A percentile compares a stretch with the other conserved stretches of the same genome.
These are phyloP conservation scores for Macaria liturata DNA, from an alignment of 2,888 invertebrate genomes.

Conservation along the genomic window DNA sequence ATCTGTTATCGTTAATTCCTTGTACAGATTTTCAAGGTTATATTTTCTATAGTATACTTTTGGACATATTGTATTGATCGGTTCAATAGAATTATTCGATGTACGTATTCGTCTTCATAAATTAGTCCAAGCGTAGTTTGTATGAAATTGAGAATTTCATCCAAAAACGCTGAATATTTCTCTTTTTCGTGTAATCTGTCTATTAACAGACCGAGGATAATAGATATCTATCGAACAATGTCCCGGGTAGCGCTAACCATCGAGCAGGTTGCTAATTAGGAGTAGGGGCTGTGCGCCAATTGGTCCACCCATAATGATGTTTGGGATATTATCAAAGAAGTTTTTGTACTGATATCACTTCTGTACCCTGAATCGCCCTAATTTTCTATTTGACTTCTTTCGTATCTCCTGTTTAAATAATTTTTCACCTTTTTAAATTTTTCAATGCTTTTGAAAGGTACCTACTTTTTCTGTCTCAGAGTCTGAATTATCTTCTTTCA, in stretches of 20 bases:
- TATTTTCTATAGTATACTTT: conserved; percentile 60
- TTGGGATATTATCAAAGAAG: conserved; percentile 42
- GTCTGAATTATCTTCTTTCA: conserved; percentile 29
- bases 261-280: conserved; percentile 47
- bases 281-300: conserved; percentile 51
- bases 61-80: conserved; percentile 62
- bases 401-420: conserved; percentile 45
- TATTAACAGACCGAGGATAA: conserved; percentile 60
- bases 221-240: conserved; percentile 56
- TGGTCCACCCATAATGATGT: conserved; percentile 50
- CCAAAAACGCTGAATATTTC: conserved; percentile 62
- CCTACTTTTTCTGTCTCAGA: conserved; percentile 42
- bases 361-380: conserved; percentile 61
- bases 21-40: conserved; percentile 49
- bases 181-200: conserved; percentile 67
- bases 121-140: conserved; percentile 44
- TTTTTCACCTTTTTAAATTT: conserved; percentile 61
- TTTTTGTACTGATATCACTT: conserved; percentile 54
- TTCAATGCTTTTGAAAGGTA: conserved; percentile 68
- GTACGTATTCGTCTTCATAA: conserved; percentile 40
- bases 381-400: conserved; percentile 38
- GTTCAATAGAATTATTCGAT: conserved; percentile 58
- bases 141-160: conserved; percentile 53
- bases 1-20: conserved; percentile 40
- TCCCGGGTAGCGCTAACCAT: conserved; percentile 44